Conservation (phyloP, 2,797 vertebrate genomes). For the Dipus sagitta region DNA sequence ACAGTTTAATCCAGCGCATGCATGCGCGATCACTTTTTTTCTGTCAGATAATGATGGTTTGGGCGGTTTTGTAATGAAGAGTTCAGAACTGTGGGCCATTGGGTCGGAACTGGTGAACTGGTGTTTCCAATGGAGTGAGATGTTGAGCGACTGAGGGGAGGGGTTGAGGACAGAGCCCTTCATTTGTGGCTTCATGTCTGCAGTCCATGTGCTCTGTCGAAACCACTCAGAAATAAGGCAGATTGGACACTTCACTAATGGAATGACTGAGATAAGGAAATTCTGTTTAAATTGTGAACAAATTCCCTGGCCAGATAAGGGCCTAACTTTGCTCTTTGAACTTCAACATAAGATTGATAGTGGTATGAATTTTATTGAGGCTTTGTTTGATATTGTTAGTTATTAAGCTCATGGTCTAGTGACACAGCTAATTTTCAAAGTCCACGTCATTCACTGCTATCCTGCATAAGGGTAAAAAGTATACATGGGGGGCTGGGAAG, state of each 20-base stretch:
- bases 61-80: background rate
- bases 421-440: background rate
- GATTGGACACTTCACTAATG: background rate
- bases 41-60: background rate
- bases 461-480: background rate
- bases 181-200: fast-evolving
- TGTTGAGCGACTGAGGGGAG: background rate
- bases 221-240: background rate
- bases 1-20: background rate
- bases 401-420: background rate
- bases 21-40: background rate
- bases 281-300: background rate
- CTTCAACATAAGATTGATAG: background rate
- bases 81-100: background rate
- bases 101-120: background rate
- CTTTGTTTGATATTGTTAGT: background rate
- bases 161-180: background rate
- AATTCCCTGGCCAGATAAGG: background rate
- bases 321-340: background rate
- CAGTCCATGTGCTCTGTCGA: background rate
- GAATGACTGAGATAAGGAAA: background rate
- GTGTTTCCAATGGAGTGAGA: background rate
- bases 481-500: no score
- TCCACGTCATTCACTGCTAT: background rate
- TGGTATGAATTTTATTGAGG: background rate